Conservation (phyloP, 1,140 invertebrate species). For the Acromyrmex heyeri region DNA sequence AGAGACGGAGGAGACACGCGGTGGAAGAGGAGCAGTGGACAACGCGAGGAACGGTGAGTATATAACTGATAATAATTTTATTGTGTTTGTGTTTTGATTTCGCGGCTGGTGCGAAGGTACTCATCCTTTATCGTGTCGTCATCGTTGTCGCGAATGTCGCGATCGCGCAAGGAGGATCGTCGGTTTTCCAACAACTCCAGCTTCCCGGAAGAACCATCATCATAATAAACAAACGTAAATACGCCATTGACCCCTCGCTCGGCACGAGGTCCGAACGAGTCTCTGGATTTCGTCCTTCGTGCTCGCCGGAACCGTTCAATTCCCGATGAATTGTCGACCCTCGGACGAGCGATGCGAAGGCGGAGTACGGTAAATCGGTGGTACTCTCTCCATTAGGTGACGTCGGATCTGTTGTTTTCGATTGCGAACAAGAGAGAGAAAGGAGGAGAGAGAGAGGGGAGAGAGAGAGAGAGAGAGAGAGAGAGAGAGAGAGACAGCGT, state of each 20-base stretch:
- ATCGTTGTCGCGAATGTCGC: neutral
- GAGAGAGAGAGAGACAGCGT: neutral
- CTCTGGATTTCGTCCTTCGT: neutral
- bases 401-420: slow-evolving; percentile 52
- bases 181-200: neutral
- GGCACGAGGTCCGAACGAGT: neutral
- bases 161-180: slow-evolving; percentile 5
- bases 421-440: slow-evolving; percentile 16
- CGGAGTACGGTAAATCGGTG: neutral
- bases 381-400: slow-evolving; percentile 17
- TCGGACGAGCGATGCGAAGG: neutral
- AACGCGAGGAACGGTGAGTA: slow-evolving; percentile 4
- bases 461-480: neutral
- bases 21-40: neutral
- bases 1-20: slow-evolving; percentile 3
- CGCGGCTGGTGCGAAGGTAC: neutral
- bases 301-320: neutral
- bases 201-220: slow-evolving; percentile 38
- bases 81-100: slow-evolving; percentile 2
- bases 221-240: slow-evolving; percentile 72
- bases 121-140: neutral
- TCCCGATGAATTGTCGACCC: neutral
- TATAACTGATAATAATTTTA: too few species aligned
- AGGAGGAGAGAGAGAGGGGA: neutral
- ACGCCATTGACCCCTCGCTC: slow-evolving; percentile 70